These are phyloP conservation scores for Pteropus rufus DNA, from an alignment of 2,797 vertebrate species.

Conservation along the genomic window DNA sequence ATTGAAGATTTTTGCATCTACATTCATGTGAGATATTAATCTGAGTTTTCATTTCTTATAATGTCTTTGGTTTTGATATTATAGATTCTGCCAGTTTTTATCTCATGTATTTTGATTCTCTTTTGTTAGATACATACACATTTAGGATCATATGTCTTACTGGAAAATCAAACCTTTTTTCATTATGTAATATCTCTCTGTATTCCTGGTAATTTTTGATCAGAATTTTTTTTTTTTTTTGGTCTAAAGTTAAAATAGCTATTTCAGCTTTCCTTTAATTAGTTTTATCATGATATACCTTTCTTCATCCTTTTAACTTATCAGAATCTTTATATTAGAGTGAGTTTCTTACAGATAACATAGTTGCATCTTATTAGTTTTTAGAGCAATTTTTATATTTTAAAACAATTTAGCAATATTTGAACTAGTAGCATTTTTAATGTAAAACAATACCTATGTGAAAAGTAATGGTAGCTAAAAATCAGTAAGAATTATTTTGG, in stretches of 20 bases:
- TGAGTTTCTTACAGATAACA: background rate
- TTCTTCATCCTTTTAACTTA: background rate
- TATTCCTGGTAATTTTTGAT: background rate
- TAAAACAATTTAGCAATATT: background rate
- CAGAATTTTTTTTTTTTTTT: background rate
- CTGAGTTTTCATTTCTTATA: background rate
- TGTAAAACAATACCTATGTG: background rate
- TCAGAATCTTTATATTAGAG: background rate
- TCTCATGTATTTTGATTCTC: background rate
- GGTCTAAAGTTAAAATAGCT: background rate
- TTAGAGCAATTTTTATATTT: background rate
- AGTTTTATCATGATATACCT: background rate
- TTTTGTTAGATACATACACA: background rate
- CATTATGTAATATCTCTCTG: background rate
- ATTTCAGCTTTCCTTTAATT: background rate
- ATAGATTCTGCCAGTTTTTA: background rate
- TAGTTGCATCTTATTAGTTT: background rate
- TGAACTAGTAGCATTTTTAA: background rate
- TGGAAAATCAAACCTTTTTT: background rate
- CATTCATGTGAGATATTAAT: background rate
- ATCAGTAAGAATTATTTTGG: slow-evolving; percentile 29
- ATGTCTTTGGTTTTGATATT: background rate
- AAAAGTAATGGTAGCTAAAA: background rate
- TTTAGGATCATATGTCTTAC: background rate
- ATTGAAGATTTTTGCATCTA: background rate